Percentiles rank a stretch among this genome's conserved stretches.
Evolutionary conservation across 35 echinoderm and acorn worm genomes (phyloP).

Genomic region (Stichopus chloronotus): DNA sequence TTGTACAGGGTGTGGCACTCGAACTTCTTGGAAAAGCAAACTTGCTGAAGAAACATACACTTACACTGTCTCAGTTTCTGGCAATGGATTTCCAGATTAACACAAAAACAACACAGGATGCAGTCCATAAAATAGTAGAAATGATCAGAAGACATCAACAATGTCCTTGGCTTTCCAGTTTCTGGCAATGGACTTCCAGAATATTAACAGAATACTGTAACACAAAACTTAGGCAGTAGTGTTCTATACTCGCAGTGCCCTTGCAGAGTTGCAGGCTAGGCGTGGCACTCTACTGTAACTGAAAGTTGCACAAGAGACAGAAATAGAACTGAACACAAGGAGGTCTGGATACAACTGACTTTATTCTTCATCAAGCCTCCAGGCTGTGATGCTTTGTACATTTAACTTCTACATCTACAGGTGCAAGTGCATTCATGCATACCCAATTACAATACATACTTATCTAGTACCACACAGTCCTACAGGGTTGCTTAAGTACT

Average conservation of each 20-base stretch:
- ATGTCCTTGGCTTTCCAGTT: not conserved
- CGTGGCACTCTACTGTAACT: not conserved
- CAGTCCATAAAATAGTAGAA: not conserved
- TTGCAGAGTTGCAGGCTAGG: not conserved
- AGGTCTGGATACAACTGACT: too few relatives aligned
- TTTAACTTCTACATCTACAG: too few relatives aligned
- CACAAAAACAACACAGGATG: slow-evolving; percentile 2
- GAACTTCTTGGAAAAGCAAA: not conserved
- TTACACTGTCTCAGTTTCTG: slow-evolving; percentile 8
- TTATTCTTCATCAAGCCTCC: too few relatives aligned
- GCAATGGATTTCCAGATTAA: slow-evolving; percentile 8
- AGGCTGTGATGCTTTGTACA: too few relatives aligned
- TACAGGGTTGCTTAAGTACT: too few relatives aligned
- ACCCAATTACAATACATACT: too few relatives aligned
- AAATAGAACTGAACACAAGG: too few relatives aligned
- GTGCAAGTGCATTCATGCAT: too few relatives aligned
- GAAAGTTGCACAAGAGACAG: too few relatives aligned
- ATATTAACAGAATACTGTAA: not conserved
- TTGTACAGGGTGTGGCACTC: not conserved
- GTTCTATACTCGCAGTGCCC: not conserved
- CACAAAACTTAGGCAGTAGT: not conserved
- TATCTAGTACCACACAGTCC: too few relatives aligned
- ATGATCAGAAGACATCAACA: not conserved
- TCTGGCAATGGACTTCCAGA: slow-evolving; percentile 12
- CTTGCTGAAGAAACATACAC: not conserved